Base-by-base conservation (phyloP, 2,888 invertebrate species). In the Metopia argyrocephala region DNA sequence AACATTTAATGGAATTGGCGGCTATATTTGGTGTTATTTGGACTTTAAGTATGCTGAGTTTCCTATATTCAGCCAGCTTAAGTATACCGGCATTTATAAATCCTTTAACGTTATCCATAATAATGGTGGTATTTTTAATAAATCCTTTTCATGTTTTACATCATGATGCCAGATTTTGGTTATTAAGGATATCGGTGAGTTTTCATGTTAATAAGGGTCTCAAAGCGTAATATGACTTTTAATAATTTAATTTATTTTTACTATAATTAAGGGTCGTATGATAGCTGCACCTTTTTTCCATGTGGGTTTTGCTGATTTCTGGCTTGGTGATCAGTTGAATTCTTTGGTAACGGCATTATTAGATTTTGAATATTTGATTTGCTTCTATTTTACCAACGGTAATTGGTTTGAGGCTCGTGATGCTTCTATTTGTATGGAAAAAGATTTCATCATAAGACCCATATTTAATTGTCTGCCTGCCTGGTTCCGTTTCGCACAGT, bases 401-500 rank as follows among this genome's bases (percentile, higher is more conserved):
- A 93, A 94, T 87, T 96, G 95, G 95, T 91, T 93, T 57, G 91
- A 92, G 82, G 90, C 90, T 0, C 79, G 74, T 89, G 93, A 93
- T 86, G 92, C 93, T 0, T 93, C 93, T 75, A 93, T 94, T 84
- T 93, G 94, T 84, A 93, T 94, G 86, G 93, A 93, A 80, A 94
- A 94, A 86, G 94, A 94, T 83, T 93, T 94, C 83, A 93, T 96
- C 62, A 92, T 96, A 31, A 93, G 98, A 4, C 95, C 97, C 0
- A 91, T 98, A 9, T 96, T 99, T 45, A 95, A 96, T 86, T 95
- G 97, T 85, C 91, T 99, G 23, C 99, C 99, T 0, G 98, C 99
- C 0, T 98, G 98, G 97, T 97, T 97, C 84, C 94, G 99, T 31
- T 99, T 99, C 91, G 97, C 98, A 69, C 99, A 99, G 90, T 99